phyloP scores from a whole-genome alignment of 2,888 invertebrate genomes.

The Tortricodes alternella region DNA sequence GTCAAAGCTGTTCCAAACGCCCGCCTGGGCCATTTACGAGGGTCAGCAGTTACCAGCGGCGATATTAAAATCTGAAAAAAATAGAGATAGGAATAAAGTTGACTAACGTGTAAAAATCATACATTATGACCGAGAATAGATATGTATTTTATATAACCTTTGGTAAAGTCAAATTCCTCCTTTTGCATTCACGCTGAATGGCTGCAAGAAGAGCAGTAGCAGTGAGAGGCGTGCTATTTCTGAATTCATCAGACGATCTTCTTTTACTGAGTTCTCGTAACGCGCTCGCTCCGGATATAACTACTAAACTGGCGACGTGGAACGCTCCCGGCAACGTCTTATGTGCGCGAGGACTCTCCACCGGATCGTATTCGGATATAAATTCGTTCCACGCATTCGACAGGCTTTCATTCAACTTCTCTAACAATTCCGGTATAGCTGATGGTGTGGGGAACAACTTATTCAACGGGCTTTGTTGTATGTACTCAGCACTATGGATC shows the following conservation, averaged over 20 bases:
- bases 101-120: background rate
- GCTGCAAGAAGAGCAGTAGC: constrained; percentile 69
- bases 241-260: constrained; percentile 54
- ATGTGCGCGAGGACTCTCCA: constrained; percentile 86
- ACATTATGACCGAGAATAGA: background rate
- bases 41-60: constrained; percentile 69
- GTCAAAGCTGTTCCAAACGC: constrained; percentile 47
- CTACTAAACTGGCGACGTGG: constrained; percentile 83
- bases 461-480: constrained; percentile 71
- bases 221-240: constrained; percentile 66
- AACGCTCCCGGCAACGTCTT: constrained; percentile 84
- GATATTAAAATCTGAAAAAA: constrained; percentile 64
- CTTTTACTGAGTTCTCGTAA: constrained; percentile 84
- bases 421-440: constrained; percentile 85
- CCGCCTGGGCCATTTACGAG: constrained; percentile 69
- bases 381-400: constrained; percentile 92
- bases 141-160: constrained; percentile 49
- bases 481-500: constrained; percentile 48
- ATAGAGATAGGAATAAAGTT: background rate
- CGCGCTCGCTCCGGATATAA: constrained; percentile 86
- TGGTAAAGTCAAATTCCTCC: constrained; percentile 65
- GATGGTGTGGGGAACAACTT: constrained; percentile 83
- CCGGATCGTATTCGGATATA: constrained; percentile 89
- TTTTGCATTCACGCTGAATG: constrained; percentile 64
- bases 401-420: constrained; percentile 85